Evolutionary conservation across 2,113 vertebrate species (phyloP).

Genomic region (Isichthys henryi): DNA sequence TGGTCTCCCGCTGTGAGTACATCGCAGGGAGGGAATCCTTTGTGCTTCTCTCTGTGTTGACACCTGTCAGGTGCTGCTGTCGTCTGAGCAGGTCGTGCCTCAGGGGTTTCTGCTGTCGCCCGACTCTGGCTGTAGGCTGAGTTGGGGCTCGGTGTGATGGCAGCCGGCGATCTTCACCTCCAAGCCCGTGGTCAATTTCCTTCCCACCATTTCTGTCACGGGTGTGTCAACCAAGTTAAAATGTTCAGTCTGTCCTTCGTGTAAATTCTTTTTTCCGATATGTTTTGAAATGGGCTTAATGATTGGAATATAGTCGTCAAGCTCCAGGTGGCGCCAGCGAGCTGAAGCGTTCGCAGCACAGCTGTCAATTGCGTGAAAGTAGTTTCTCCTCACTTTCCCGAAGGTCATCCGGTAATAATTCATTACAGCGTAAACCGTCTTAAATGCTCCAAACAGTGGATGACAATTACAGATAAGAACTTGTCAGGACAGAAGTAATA

Average conservation of each 20-base stretch:
- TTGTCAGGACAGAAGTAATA: not conserved
- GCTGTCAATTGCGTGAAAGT: not conserved
- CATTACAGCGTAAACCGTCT: not conserved
- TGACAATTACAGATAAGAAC: conserved; percentile 15
- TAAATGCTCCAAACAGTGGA: not conserved
- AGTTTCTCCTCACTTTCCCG: not conserved
- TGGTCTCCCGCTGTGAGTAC: not conserved
- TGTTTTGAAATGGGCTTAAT: not conserved
- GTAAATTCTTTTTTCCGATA: not conserved
- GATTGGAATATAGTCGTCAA: not conserved
- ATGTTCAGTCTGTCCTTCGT: not conserved
- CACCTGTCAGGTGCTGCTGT: not conserved
- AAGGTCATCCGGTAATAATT: conserved; percentile 29
- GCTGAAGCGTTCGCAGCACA: not conserved
- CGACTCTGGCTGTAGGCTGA: not conserved
- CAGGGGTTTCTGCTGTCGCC: not conserved
- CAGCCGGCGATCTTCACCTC: not conserved
- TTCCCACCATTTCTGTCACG: not conserved
- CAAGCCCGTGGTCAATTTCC: not conserved
- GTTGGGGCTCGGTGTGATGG: not conserved
- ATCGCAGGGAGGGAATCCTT: not conserved
- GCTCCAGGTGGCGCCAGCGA: not conserved
- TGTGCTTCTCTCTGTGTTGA: not conserved
- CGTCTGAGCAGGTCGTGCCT: not conserved
- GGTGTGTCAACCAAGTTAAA: not conserved